Evolutionary conservation across 2,113 vertebrate species (phyloP).

Genomic region (Tetraodon nigroviridis): DNA sequence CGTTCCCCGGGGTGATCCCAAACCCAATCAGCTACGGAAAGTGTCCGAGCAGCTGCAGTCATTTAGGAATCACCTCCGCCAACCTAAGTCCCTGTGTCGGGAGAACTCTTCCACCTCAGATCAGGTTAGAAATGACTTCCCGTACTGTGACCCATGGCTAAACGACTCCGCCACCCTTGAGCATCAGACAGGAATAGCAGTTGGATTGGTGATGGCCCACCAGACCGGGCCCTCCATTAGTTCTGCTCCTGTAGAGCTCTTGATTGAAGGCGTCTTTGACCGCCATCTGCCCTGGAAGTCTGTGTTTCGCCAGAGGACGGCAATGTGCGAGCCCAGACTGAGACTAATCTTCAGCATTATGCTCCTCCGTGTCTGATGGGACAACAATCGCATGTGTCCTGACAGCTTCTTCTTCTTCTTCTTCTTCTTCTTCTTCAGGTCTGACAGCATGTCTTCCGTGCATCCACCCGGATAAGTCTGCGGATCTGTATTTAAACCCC

Average conservation of each 20-base stretch:
- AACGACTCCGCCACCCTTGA: conserved; percentile 46
- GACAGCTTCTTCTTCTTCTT: too few species aligned
- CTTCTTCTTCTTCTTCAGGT: too few species aligned
- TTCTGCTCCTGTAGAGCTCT: conserved; percentile 40
- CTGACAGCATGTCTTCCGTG: too few species aligned
- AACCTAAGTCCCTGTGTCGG: not conserved
- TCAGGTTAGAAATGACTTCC: conserved; percentile 12
- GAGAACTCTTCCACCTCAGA: not conserved
- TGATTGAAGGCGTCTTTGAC: conserved; percentile 46
- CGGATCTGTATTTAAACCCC: too few species aligned
- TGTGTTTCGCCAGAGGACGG: conserved; percentile 10
- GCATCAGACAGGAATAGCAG: conserved; percentile 40
- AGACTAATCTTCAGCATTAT: not conserved
- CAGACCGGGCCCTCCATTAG: conserved; percentile 59
- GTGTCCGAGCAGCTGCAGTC: not conserved
- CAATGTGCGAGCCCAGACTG: conserved; percentile 12
- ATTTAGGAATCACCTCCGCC: not conserved
- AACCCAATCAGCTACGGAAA: too few species aligned
- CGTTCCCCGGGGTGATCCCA: not conserved
- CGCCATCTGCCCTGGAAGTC: conserved; percentile 54
- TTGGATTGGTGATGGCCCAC: conserved; percentile 52
- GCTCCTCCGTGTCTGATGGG: not conserved
- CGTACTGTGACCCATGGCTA: too few species aligned
- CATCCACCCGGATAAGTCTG: too few species aligned
- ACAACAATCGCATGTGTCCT: not conserved